Conservation (phyloP, 1,140 invertebrate genomes). For the Lucilia sericata region DNA sequence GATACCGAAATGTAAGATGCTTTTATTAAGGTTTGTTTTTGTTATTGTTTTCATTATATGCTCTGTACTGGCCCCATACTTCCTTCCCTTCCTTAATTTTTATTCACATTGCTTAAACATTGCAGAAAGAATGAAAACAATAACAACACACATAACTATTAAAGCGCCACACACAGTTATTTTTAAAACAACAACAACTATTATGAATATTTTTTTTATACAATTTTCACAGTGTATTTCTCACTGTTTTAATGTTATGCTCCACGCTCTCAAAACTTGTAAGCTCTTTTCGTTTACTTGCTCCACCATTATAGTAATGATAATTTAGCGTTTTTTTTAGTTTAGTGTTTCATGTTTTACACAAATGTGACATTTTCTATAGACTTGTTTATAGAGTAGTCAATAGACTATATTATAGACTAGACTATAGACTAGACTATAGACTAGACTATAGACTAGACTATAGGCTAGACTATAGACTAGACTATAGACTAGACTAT, state of each 20-base stretch:
- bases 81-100: background rate
- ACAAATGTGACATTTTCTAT: too few relatives aligned
- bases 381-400: too few relatives aligned
- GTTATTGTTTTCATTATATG: background rate
- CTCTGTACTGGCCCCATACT: background rate
- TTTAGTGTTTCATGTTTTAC: too few relatives aligned
- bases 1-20: background rate
- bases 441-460: too few relatives aligned
- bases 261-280: too few relatives aligned
- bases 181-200: constrained; percentile 25
- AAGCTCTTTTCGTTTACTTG: too few relatives aligned
- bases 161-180: constrained; percentile 35
- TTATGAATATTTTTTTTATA: background rate
- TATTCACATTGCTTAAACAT: background rate
- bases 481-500: too few relatives aligned
- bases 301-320: too few relatives aligned
- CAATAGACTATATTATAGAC: too few relatives aligned
- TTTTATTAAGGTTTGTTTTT: background rate
- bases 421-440: too few relatives aligned
- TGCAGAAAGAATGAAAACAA: constrained; percentile 32
- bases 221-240: background rate
- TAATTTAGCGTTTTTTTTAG: too few relatives aligned
- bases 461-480: too few relatives aligned
- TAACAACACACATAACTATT: background rate
- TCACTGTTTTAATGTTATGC: background rate